Evolutionary conservation across 2,797 vertebrate species (phyloP), one percentile per base, ranked within the genome.

Genomic region (Gila robusta): DNA sequence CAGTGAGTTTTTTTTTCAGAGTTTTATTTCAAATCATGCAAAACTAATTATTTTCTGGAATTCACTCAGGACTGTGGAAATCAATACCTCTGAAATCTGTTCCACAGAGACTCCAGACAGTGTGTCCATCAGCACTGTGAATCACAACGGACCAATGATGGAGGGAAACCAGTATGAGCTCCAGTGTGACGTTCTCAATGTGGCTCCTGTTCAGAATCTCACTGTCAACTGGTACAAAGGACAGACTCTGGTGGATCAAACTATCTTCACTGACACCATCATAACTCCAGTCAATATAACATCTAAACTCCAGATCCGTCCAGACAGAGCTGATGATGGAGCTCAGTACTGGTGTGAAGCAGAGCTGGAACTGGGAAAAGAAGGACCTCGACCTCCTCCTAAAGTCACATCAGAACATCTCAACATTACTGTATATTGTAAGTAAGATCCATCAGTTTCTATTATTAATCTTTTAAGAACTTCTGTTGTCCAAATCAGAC

Each of bases 61-160:
- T 49, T 49, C 1, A 47, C 14, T 72, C n/a, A 28, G 9, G 71
- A 12, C 10, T 62, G 41, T 71, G 6, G 16, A 70, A 62, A 19
- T n/a, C 35, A 73, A 12, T 6, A 32, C 37, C 28, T 3, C 64
- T 80, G 2, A 56, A 71, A 54, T 87, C 37, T 32, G 72, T 71
- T 81, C 19, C 78, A 19, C 91, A 96, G 95, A 94, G 91, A 49
- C 72, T 21, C 92, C 94, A 28, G 87, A 93, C 35, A 88, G 0
- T 0, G 93, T 95, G n/a, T 90, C 88, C 2, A 44, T 96, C 64
- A 56, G 72, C 52, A 19, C 1, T 4, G 14, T 16, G 7, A 23
- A 6, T 9, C 56, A 32, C 72, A 74, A 0, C 0, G 8, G 44
- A 4, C 39, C 76, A 2, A 9, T 93, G 84, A 47, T 5, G 4